Conservation (phyloP, 2,797 vertebrate species). For the Darevskia mixta region DNA sequence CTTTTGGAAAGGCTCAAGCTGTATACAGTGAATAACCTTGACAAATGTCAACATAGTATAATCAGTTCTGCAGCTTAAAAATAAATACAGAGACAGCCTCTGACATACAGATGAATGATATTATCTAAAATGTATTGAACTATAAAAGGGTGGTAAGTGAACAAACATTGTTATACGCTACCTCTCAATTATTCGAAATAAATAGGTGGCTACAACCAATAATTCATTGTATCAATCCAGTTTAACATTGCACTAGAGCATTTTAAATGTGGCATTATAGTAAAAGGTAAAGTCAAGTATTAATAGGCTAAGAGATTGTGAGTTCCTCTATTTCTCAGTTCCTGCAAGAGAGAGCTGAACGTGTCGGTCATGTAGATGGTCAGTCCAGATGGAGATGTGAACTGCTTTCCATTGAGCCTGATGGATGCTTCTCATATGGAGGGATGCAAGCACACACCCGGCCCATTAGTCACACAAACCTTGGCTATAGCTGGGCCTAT, state of each 20-base stretch:
- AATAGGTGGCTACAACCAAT: not conserved
- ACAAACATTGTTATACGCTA: not conserved
- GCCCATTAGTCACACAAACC: not conserved
- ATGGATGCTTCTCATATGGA: not conserved
- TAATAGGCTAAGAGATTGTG: not conserved
- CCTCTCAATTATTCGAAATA: not conserved
- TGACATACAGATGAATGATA: not conserved
- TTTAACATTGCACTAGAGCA: not conserved
- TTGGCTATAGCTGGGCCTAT: not conserved
- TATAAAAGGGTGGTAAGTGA: not conserved
- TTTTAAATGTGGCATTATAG: not conserved
- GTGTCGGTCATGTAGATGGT: not conserved
- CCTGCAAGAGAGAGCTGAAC: not conserved
- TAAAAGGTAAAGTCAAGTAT: not conserved
- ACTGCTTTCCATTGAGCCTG: not conserved
- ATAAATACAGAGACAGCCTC: not conserved
- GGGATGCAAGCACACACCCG: not conserved
- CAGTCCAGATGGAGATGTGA: not conserved
- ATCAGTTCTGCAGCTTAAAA: not conserved
- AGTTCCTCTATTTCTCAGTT: not conserved
- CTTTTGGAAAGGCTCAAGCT: conserved; percentile 15
- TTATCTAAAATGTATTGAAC: not conserved
- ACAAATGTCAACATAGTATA: not conserved
- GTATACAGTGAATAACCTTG: not conserved
- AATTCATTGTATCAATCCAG: no score